Evolutionary conservation across 2,113 vertebrate species (phyloP).

Genomic region (Sorex araneus): DNA sequence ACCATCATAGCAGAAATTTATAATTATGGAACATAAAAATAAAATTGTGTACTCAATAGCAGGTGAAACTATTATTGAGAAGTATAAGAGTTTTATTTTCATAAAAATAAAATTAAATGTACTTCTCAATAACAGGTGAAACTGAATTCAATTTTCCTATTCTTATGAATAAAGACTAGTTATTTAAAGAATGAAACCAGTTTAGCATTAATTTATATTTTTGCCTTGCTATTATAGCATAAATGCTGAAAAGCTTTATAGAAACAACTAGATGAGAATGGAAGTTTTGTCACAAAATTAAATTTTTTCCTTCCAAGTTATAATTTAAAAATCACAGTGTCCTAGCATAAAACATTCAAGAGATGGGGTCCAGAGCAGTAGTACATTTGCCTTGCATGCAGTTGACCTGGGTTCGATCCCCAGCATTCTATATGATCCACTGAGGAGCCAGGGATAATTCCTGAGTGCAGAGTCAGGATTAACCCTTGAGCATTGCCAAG

Average conservation of each 20-base stretch:
- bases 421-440: no score
- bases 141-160: background rate
- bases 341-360: no score
- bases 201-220: conserved; percentile 23
- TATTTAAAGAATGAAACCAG: background rate
- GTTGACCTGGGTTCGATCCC: no score
- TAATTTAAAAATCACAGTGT: no score
- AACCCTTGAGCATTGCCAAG: no score
- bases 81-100: no score
- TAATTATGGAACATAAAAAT: conserved; percentile 46
- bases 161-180: conserved; percentile 12
- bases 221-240: conserved; percentile 42
- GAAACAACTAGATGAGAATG: background rate
- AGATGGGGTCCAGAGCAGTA: no score
- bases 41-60: conserved; percentile 34
- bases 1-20: background rate
- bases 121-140: background rate
- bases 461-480: no score
- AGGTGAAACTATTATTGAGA: no score
- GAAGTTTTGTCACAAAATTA: conserved; percentile 3
- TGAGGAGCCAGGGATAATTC: no score
- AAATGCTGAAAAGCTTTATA: background rate
- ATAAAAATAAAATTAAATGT: background rate
- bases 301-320: background rate
- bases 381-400: no score